Evolutionary conservation across 2,113 vertebrate species (phyloP), one percentile per base, ranked within the genome.

Genomic region (Sitta europaea): DNA sequence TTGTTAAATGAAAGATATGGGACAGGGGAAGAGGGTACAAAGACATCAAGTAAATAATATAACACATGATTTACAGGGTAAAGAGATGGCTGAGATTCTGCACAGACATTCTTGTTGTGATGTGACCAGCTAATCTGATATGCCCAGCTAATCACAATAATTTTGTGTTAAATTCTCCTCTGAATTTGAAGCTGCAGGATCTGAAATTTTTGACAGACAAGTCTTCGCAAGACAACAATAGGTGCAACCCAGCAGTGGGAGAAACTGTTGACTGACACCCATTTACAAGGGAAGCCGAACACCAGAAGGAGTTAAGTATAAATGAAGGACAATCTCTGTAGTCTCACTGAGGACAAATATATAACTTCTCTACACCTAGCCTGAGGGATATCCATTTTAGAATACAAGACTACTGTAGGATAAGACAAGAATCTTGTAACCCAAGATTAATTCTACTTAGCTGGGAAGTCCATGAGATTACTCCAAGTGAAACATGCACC

Each of bases 361-460:
- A n/a, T 73, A 94, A 82, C 82, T 92, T 72, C 51, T 67, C 47
- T 70, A 36, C 15, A 62, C 71, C 66, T 82, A 58, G 63, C 90
- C 93, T 59, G 63, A 92, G 72, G 85, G 85, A 62, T 86, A 90
- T 92, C 91, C 59, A 94, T 95, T 96, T 96, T 77, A 96, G 59
- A 91, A 94, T 86, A 95, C 58, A 70, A 90, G 90, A 74, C 58
- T 74, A 71, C 67, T 36, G 70, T 59, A 70, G 92, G 78, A 43
- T 77, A 86, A 93, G 81, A 94, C 92, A 95, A 94, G 88, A 93
- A 73, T 88, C 95, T 83, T 83, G 63, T 71, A 96, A 79, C 66
- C 71, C 57, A 95, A 95, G 96, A 94, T 95, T 94, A 94, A 96
- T 92, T 96, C 93, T 82, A 65, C 70, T 95, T 85, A 96, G 70